phyloP scores from a whole-genome alignment of 1,140 invertebrate genomes.

The Cepaea nemoralis region DNA sequence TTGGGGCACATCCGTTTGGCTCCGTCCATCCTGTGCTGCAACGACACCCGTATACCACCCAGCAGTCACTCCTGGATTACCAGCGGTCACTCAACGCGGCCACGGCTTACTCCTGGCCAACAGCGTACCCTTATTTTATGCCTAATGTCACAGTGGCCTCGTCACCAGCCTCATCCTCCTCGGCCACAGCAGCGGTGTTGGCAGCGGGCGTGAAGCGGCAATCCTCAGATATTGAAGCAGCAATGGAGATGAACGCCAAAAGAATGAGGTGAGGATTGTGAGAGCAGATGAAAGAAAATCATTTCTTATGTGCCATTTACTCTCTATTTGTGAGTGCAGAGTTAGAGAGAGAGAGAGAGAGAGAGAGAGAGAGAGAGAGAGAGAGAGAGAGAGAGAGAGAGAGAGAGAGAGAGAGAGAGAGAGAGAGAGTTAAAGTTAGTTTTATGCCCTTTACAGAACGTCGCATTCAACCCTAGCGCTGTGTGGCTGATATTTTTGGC shows the following conservation, averaged over 20 bases:
- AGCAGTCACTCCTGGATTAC: conserved; percentile 42
- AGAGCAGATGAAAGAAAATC: too few relatives aligned
- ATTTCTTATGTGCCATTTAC: too few relatives aligned
- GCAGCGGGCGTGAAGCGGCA: conserved; percentile 7
- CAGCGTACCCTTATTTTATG: conserved; percentile 30
- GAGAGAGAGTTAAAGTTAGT: too few relatives aligned
- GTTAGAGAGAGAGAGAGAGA: too few relatives aligned
- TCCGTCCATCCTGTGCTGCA: conserved; percentile 38
- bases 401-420: too few relatives aligned
- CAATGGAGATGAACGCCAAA: conserved; percentile 35
- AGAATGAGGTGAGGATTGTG: conserved; percentile 30
- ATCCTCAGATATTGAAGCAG: conserved; percentile 29
- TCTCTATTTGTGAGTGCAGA: too few relatives aligned
- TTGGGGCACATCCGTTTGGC: conserved; percentile 21
- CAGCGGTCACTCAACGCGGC: conserved; percentile 22
- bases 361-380: too few relatives aligned
- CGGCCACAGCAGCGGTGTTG: neutral
- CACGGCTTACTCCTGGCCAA: conserved; percentile 22
- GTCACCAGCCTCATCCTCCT: neutral
- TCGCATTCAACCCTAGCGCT: too few relatives aligned
- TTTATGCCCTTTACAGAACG: too few relatives aligned
- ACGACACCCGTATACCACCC: conserved; percentile 34
- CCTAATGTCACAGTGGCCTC: neutral
- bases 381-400: too few relatives aligned
- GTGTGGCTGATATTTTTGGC: too few relatives aligned